A percentile compares a stretch with the other conserved stretches of the same genome.
phyloP scores from a whole-genome alignment of 1,140 invertebrate genomes.

The Lamellibrachia luymesi region DNA sequence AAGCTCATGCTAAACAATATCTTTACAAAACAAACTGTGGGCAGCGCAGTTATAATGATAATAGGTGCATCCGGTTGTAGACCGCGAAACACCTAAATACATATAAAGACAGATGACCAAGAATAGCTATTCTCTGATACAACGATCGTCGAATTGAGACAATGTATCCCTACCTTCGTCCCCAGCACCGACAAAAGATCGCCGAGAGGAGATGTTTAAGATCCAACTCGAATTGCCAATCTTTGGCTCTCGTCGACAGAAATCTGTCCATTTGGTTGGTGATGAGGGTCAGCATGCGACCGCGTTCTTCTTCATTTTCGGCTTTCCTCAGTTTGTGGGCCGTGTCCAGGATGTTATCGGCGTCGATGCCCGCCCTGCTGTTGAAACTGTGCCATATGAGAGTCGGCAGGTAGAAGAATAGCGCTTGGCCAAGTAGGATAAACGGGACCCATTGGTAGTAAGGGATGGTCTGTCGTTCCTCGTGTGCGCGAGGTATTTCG shows the following conservation, averaged over 20 bases:
- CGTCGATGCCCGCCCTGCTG: slow-evolving; percentile 31
- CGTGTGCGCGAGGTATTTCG: slow-evolving; percentile 31
- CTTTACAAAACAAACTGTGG: too few species aligned
- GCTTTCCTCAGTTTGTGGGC: slow-evolving; percentile 9
- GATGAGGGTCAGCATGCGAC: slow-evolving; percentile 17
- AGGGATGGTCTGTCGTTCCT: slow-evolving; percentile 46
- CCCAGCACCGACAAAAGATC: slow-evolving; percentile 8
- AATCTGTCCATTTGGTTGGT: slow-evolving; percentile 26
- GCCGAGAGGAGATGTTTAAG: slow-evolving; percentile 15
- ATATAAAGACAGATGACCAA: too few species aligned
- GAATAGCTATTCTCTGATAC: too few species aligned
- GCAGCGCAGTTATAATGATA: too few species aligned
- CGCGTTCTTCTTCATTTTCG: not conserved
- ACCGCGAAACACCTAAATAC: too few species aligned
- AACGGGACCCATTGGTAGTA: slow-evolving; percentile 63
- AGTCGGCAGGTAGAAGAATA: slow-evolving; percentile 34
- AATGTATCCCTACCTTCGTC: slow-evolving; percentile 19
- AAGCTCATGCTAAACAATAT: too few species aligned
- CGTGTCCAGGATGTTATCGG: slow-evolving; percentile 25
- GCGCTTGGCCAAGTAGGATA: slow-evolving; percentile 58
- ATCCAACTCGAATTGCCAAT: not conserved
- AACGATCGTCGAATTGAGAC: too few species aligned
- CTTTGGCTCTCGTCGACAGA: not conserved
- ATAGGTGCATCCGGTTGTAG: too few species aligned
- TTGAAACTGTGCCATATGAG: slow-evolving; percentile 32